These are phyloP conservation scores for Stictocephala bisonia DNA, from an alignment of 2,888 invertebrate species.

Conservation along the genomic window DNA sequence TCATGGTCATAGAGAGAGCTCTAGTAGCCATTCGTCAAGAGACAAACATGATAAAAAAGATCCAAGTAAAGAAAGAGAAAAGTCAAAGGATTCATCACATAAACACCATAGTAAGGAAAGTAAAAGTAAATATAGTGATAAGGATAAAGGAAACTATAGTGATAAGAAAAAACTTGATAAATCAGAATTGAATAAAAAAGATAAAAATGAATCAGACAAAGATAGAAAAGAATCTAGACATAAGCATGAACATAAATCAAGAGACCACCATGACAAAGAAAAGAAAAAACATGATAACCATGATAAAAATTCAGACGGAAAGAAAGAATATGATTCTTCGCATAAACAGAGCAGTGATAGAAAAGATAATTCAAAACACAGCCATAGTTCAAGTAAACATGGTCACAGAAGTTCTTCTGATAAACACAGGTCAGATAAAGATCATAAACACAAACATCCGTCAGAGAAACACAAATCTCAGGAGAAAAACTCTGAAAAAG, in stretches of 20 bases:
- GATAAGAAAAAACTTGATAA: slow-evolving; percentile 17
- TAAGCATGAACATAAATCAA: slow-evolving; percentile 43
- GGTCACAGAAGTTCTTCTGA: slow-evolving; percentile 63
- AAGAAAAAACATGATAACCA: slow-evolving; percentile 65
- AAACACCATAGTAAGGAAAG: too few species aligned
- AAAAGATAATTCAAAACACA: slow-evolving; percentile 15
- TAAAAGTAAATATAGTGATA: too few species aligned
- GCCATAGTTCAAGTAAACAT: slow-evolving; percentile 14
- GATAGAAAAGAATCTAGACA: slow-evolving; percentile 1
- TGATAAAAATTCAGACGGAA: slow-evolving; percentile 14
- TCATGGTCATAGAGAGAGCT: too few species aligned
- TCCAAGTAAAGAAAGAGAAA: too few species aligned
- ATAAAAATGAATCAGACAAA: slow-evolving; percentile 1
- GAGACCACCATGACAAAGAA: slow-evolving; percentile 64
- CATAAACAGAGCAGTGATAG: neutral
- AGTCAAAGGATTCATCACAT: too few species aligned
- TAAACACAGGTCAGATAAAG: slow-evolving; percentile 65
- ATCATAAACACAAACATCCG: slow-evolving; percentile 67
- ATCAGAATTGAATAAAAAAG: slow-evolving; percentile 1
- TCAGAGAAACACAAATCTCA: slow-evolving; percentile 54
- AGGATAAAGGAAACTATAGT: too few species aligned
- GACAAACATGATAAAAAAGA: neutral
- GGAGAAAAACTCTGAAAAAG: slow-evolving; percentile 66
- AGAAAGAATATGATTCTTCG: neutral
- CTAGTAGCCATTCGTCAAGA: too few species aligned